These are phyloP conservation scores for Oryzias dopingdopingensis DNA, from an alignment of 2,797 vertebrate species.

Conservation along the genomic window DNA sequence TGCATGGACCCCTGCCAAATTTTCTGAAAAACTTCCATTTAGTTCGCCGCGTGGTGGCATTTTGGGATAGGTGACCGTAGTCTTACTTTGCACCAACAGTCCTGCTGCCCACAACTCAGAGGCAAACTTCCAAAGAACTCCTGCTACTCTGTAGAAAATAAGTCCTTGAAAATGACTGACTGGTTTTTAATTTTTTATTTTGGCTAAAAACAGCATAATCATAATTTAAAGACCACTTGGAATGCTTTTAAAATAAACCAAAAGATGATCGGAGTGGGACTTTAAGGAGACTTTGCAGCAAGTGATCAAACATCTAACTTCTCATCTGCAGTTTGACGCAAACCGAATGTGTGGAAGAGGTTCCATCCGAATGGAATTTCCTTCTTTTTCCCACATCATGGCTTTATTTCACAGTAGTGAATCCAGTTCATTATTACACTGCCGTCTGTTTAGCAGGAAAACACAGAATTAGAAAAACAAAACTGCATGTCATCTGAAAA, in stretches of 20 bases:
- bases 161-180: too few relatives aligned
- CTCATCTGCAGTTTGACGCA: constrained; percentile 43
- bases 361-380: constrained; percentile 30
- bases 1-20: too few relatives aligned
- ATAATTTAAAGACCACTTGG: too few relatives aligned
- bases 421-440: constrained; percentile 69
- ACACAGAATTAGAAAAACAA: constrained; percentile 33
- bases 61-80: too few relatives aligned
- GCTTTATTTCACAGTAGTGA: constrained; percentile 25
- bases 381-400: constrained; percentile 3
- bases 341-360: constrained; percentile 43
- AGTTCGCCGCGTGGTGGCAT: too few relatives aligned
- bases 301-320: constrained; percentile 49
- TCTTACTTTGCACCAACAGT: too few relatives aligned
- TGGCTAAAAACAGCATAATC: too few relatives aligned
- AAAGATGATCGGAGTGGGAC: constrained; percentile 46
- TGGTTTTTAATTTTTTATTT: too few relatives aligned
- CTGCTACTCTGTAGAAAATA: too few relatives aligned
- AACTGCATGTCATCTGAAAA: constrained; percentile 42
- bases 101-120: too few relatives aligned
- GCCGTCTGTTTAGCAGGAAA: constrained; percentile 38
- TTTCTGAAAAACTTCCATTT: too few relatives aligned
- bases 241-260: background rate
- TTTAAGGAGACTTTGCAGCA: constrained; percentile 37
- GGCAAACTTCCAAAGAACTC: too few relatives aligned